Evolutionary conservation across 2,113 vertebrate species (phyloP).

Genomic region (Rhegmatorhina hoffmannsi): DNA sequence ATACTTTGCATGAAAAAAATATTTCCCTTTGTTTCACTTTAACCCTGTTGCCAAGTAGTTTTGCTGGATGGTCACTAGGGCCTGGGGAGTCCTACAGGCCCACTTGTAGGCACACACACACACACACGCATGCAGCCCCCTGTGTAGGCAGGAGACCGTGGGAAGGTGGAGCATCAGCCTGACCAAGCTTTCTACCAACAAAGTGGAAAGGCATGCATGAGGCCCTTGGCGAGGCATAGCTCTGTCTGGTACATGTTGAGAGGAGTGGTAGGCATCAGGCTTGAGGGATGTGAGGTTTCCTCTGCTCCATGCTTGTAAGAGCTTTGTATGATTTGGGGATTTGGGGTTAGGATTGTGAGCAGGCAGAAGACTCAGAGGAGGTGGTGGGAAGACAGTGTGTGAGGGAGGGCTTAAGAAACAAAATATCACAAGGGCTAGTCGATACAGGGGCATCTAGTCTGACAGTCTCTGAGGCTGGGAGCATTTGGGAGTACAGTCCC

Average conservation of each 20-base stretch:
- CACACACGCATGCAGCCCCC: neutral
- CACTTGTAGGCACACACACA: neutral
- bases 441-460: neutral
- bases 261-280: neutral
- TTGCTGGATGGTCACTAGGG: neutral
- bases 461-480: neutral
- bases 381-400: neutral
- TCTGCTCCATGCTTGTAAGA: neutral
- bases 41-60: neutral
- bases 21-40: neutral
- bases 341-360: neutral
- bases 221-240: neutral
- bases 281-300: neutral
- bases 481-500: neutral
- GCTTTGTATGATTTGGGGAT: neutral
- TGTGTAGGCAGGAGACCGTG: neutral
- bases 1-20: neutral
- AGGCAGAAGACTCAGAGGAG: neutral
- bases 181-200: neutral
- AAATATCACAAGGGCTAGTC: neutral
- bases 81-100: neutral
- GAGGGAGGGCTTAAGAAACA: neutral
- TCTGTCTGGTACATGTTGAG: rapidly evolving
- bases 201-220: neutral
- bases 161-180: neutral